Percentiles rank a stretch among this genome's conserved stretches.
These are phyloP conservation scores for Spondyliosoma cantharus DNA, from an alignment of 2,797 vertebrate species.

Conservation along the genomic window DNA sequence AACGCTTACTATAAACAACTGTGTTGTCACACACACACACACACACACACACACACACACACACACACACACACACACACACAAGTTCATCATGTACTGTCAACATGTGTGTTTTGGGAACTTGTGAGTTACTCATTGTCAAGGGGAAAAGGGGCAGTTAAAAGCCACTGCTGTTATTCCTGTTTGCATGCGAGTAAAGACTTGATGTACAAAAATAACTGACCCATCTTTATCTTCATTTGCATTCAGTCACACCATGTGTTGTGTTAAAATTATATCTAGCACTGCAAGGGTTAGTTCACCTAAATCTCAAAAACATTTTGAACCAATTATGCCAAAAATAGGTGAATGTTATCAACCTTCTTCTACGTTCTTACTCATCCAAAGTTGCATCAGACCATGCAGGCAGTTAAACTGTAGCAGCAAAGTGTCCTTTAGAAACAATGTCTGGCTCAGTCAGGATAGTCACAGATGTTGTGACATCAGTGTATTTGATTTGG, in stretches of 20 bases:
- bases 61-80: too few species aligned
- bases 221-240: not conserved
- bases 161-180: not conserved
- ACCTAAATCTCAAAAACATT: not conserved
- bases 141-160: not conserved
- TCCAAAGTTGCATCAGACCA: not conserved
- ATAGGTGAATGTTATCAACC: too few species aligned
- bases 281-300: not conserved
- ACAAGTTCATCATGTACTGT: conserved; percentile 41
- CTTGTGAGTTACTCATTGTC: conserved; percentile 1
- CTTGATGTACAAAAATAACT: not conserved
- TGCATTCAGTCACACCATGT: not conserved
- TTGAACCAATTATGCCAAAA: too few species aligned
- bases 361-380: not conserved
- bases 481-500: not conserved
- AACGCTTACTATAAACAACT: conserved; percentile 71
- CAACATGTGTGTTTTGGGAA: conserved; percentile 36
- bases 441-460: not conserved
- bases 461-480: not conserved
- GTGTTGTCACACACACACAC: conserved; percentile 26
- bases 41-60: too few species aligned
- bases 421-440: not conserved
- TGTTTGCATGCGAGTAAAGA: not conserved
- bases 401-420: not conserved
- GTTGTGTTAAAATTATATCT: not conserved